Percentiles rank a stretch among this genome's conserved stretches.
Evolutionary conservation across 2,113 vertebrate genomes (phyloP).

Genomic region (Siniperca chuatsi): DNA sequence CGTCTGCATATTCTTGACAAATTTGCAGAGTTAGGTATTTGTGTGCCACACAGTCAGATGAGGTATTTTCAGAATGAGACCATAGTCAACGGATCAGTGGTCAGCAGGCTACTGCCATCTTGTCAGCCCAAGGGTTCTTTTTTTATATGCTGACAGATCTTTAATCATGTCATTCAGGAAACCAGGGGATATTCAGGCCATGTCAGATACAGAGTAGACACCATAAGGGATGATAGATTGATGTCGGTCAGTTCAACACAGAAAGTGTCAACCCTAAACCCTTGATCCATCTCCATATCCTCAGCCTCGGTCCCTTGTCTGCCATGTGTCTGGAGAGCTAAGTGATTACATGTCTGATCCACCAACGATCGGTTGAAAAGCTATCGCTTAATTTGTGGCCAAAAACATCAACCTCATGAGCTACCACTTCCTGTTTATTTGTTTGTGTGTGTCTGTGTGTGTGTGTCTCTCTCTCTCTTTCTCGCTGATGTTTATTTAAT

Average conservation of each 20-base stretch:
- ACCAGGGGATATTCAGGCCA: constrained; percentile 37
- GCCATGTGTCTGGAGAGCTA: constrained; percentile 41
- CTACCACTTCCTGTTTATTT: constrained; percentile 35
- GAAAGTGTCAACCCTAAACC: constrained; percentile 57
- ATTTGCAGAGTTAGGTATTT: constrained; percentile 58
- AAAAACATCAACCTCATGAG: constrained; percentile 48
- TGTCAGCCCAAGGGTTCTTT: constrained; percentile 13
- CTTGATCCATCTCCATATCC: constrained; percentile 54
- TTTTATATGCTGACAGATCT: constrained; percentile 54
- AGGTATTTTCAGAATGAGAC: constrained; percentile 44
- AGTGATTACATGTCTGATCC: constrained; percentile 61
- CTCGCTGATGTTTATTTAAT: constrained; percentile 65
- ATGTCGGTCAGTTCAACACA: constrained; percentile 51
- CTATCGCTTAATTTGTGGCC: constrained; percentile 56
- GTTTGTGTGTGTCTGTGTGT: constrained; percentile 8
- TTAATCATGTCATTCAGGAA: constrained; percentile 55
- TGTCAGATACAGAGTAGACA: constrained; percentile 41
- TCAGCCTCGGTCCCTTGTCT: neutral
- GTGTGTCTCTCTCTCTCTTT: constrained; percentile 12
- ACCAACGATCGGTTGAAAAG: constrained; percentile 46
- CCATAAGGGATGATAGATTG: constrained; percentile 56
- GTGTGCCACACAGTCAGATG: neutral
- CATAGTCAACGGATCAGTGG: constrained; percentile 1
- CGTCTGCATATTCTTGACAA: constrained; percentile 66
- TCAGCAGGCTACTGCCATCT: constrained; percentile 23